Base-by-base conservation (phyloP, 2,113 vertebrate genomes). In the Lagenorhynchus albirostris region DNA sequence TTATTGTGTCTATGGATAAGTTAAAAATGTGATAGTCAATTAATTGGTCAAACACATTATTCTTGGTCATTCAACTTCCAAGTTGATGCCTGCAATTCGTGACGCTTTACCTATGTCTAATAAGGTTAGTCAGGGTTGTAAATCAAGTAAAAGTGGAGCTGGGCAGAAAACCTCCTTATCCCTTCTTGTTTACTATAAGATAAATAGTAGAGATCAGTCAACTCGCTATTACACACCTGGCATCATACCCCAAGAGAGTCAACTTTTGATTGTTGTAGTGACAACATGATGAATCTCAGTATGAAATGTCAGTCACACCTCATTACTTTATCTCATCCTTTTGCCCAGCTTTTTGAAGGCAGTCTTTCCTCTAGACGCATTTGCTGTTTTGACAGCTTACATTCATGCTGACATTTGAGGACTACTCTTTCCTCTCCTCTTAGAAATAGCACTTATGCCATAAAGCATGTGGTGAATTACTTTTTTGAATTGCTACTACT, bases 371-470 rank as follows among this genome's bases (percentile, higher is more conserved):
- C 83, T 97, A 74, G 33, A 36, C 81, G 26, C 6, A 17, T 47
- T 81, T 92, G 17, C 36, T 80, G 13, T 93, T 82, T 91, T 96
- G 95, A 93, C 55, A 87, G 60, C 21, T 97, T 70, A 76, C 11
- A 36, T 63, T 55, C 70, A 3, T 70, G 62, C 25, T 53, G 85
- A 18, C 18, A 33, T 58, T 90, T 94, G n/a, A 97, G 81, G 44
- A 73, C 29, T 33, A 68, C 31, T 50, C 25, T 95, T 91, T 87
- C 31, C 31, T 90, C 3, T 84, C 41, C 6, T 60, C 21, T 76
- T 20, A n/a, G 62, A 94, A 81, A 79, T 36, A 70, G 62, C 38
- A 63, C 21, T 58, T 26, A 38, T 1, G 9, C 67, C 60, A 9
- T 68, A 76, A 85, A 70, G 26, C 38, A 77, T 15, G 2, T 25